These are phyloP conservation scores for Acyrthosiphon pisum DNA, from an alignment of 1,140 invertebrate genomes.

Conservation along the genomic window DNA sequence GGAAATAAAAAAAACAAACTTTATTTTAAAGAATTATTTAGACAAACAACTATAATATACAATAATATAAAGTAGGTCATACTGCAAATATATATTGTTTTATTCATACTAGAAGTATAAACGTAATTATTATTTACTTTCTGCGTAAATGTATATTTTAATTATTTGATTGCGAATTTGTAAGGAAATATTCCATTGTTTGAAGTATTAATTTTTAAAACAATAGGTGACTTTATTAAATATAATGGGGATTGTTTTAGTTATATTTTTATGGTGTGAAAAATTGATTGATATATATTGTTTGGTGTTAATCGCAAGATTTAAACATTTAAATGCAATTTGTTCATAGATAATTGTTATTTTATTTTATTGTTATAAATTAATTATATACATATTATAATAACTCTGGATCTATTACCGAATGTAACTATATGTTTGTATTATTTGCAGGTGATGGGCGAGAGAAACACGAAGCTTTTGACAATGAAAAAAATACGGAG, in stretches of 20 bases:
- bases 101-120: background rate
- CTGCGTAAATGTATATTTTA: background rate
- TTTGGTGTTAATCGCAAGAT: background rate
- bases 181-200: background rate
- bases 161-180: background rate
- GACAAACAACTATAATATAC: background rate
- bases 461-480: constrained; percentile 12
- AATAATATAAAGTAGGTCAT: background rate
- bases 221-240: background rate
- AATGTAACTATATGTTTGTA: background rate
- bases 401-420: background rate
- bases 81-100: no score
- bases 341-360: background rate
- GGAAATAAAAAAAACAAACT: background rate
- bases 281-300: background rate
- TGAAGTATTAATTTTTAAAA: background rate
- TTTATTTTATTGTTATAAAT: background rate
- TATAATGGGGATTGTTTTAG: background rate
- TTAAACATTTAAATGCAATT: background rate
- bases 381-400: background rate
- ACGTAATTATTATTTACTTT: background rate
- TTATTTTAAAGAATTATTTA: constrained; percentile 3
- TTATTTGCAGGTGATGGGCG: constrained; percentile 40
- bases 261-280: background rate
- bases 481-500: constrained; percentile 65